Base-by-base conservation (phyloP, 2,888 invertebrate genomes). In the Hypsopygia costalis region DNA sequence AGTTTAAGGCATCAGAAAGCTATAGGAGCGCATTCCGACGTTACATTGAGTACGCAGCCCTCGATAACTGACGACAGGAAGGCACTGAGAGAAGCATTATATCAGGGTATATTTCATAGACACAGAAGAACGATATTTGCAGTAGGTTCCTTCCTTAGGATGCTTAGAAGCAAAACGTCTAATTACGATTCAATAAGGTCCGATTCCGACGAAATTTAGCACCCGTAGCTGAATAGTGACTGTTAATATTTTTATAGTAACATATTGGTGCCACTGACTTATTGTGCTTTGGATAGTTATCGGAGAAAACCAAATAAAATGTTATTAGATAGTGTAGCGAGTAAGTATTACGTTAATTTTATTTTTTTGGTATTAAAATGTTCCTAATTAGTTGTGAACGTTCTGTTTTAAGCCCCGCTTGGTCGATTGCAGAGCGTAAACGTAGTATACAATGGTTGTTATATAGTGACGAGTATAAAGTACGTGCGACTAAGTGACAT, bases 21-120 rank as follows among this genome's bases (percentile, higher is more conserved):
- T 34, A 79, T 92, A 42, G 89, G 89, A 47, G 90, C 92, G 30
- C 91, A 91, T 51, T 91, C 91, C 33, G 92, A 92, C 55, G 72
- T 89, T 47, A 91, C 92, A 34, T 58, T 89, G 48, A 81, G 77
- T 49, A 81, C 87, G 31, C 89, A 82, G 61, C 78, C 82, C 35
- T 79, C 86, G 12, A 87, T 85, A 46, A 69, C 81, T 4, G 92
- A 92, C 59, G 91, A 92, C 70, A 80, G 94, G 54, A 94, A 94
- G 75, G 93, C 93, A 35, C 69, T 93, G 49, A 86, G 94, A 50
- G 94, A 94, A 70, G 93, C 94, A 47, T 82, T 94, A 57, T 94
- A 94, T 73, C 93, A 94, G 80, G 94, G 94, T 76, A 94, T 94
- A 69, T 93, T 94, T 74, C 93, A 94, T 85, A 91, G 93, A 54